These are phyloP conservation scores for Cyanoramphus novaezelandiae DNA, from an alignment of 2,113 vertebrate species.

Conservation along the genomic window DNA sequence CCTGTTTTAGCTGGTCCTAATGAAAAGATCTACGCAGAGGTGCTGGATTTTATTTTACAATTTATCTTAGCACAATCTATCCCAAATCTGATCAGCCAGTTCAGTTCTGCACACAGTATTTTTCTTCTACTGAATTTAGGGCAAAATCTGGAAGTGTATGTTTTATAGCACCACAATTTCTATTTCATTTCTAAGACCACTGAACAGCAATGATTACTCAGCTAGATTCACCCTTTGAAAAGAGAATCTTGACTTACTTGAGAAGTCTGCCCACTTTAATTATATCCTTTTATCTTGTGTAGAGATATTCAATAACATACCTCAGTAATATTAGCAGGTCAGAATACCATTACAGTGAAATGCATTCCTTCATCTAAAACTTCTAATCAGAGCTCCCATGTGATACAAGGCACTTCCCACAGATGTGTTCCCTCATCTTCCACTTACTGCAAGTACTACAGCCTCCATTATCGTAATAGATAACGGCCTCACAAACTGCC, in stretches of 20 bases:
- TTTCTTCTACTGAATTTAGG: background rate
- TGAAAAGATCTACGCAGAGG: background rate
- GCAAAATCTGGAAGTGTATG: background rate
- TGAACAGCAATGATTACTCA: background rate
- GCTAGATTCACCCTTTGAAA: background rate
- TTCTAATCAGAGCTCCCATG: background rate
- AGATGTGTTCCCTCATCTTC: background rate
- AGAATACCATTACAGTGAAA: background rate
- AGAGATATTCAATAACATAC: background rate
- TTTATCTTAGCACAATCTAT: background rate
- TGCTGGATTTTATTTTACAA: background rate
- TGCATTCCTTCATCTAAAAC: background rate
- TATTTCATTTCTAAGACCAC: background rate
- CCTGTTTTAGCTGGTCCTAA: background rate
- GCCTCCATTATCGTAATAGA: background rate
- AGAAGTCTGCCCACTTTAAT: background rate
- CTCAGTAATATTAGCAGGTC: background rate
- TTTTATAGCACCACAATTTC: background rate
- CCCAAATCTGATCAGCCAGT: background rate
- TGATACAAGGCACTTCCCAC: background rate
- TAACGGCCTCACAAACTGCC: background rate
- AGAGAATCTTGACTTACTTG: background rate
- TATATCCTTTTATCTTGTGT: background rate
- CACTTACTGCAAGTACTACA: background rate
- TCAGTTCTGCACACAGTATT: background rate